phyloP scores from a whole-genome alignment of 2,797 vertebrate genomes.

The Denticeps clupeoides region DNA sequence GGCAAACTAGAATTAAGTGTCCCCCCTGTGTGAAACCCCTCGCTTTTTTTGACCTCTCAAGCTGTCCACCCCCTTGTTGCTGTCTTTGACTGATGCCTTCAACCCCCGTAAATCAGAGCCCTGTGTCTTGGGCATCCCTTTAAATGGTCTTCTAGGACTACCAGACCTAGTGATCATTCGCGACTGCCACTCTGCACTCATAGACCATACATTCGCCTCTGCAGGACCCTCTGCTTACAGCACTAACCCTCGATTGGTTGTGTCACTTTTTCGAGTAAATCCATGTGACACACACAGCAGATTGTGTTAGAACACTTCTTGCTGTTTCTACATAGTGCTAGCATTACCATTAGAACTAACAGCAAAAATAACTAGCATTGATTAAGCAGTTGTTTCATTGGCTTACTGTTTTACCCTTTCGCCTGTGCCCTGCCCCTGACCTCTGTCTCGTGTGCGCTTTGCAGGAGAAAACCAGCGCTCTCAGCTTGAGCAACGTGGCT shows the following conservation, averaged over 20 bases:
- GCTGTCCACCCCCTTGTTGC: slow-evolving; percentile 50
- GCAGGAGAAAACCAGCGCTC: slow-evolving; percentile 99
- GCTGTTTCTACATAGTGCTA: too few species aligned
- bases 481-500: slow-evolving; percentile 99
- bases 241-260: too few species aligned
- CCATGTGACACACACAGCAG: too few species aligned
- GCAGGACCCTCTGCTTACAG: too few species aligned
- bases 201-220: slow-evolving; percentile 26
- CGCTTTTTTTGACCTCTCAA: too few species aligned
- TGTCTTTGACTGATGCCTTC: slow-evolving; percentile 41
- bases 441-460: slow-evolving; percentile 62
- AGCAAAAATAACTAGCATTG: too few species aligned
- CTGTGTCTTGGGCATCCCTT: slow-evolving; percentile 67
- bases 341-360: too few species aligned
- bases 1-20: too few species aligned
- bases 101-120: slow-evolving; percentile 34
- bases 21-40: too few species aligned
- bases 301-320: too few species aligned
- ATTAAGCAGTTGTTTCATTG: too few species aligned
- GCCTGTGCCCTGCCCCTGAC: slow-evolving; percentile 48
- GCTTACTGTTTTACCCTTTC: slow-evolving; percentile 7
- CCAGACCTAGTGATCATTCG: not conserved
- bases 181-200: not conserved
- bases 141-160: slow-evolving; percentile 59
- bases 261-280: too few species aligned